Percentiles rank a stretch among this genome's conserved stretches.
Evolutionary conservation across 2,113 vertebrate species (phyloP).

Genomic region (Sphaerodactylus townsendi): DNA sequence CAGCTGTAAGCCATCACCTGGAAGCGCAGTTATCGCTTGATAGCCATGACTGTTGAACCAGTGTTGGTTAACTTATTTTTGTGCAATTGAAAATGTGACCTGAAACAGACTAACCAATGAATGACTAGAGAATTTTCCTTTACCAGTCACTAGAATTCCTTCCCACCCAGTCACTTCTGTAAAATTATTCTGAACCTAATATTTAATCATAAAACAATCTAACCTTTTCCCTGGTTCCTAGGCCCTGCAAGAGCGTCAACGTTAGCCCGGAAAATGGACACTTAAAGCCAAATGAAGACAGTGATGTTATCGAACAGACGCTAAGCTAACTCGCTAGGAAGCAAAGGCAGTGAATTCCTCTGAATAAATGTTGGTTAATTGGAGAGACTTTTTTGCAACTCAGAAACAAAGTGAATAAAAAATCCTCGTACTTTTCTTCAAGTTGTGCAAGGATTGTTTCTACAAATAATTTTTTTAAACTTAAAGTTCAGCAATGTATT

Average conservation of each 20-base stretch:
- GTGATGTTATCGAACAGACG: neutral
- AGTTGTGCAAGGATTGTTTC: neutral
- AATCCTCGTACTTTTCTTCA: no score
- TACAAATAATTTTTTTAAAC: neutral
- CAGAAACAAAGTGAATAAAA: no score
- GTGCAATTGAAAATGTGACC: no score
- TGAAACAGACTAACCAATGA: no score
- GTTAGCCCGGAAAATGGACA: slow-evolving; percentile 20
- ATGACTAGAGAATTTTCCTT: no score
- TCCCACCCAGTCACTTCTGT: no score
- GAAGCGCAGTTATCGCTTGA: neutral
- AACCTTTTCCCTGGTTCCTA: slow-evolving; percentile 7
- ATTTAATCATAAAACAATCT: accelerated
- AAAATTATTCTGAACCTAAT: neutral
- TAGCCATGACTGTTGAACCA: neutral
- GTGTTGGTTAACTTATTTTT: no score
- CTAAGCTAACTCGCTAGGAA: slow-evolving; percentile 59
- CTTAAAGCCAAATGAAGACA: slow-evolving; percentile 10
- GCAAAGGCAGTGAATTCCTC: neutral
- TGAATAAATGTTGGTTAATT: neutral
- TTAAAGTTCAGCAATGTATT: no score
- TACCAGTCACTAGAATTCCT: no score
- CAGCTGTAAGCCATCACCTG: neutral
- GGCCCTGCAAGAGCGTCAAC: slow-evolving; percentile 31
- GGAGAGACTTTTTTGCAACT: neutral